Evolutionary conservation across 1,140 invertebrate species (phyloP).

Genomic region (Ceratitis capitata): DNA sequence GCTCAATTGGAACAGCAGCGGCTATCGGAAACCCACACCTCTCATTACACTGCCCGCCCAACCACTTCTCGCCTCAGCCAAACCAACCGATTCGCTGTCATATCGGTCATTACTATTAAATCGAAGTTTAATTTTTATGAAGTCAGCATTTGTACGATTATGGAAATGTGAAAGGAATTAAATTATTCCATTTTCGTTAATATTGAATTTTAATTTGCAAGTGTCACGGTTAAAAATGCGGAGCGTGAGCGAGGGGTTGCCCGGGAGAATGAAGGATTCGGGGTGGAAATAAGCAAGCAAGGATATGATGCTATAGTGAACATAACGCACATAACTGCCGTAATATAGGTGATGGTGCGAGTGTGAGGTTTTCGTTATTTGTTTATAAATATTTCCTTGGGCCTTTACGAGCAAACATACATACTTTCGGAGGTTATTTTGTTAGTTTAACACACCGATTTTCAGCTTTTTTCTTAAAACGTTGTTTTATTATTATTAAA

Average conservation of each 20-base stretch:
- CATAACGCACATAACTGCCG: too few species aligned
- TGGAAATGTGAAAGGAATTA: slow-evolving; percentile 59
- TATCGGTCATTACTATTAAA: slow-evolving; percentile 61
- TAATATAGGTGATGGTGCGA: too few species aligned
- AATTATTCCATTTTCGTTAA: slow-evolving; percentile 62
- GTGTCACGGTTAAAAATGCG: slow-evolving; percentile 43
- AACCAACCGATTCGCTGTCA: slow-evolving; percentile 41
- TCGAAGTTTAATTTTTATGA: slow-evolving; percentile 64
- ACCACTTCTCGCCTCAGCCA: not conserved
- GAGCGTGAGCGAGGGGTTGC: too few species aligned
- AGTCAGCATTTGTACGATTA: slow-evolving; percentile 58
- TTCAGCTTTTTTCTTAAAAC: too few species aligned
- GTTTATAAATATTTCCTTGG: too few species aligned
- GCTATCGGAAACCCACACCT: not conserved
- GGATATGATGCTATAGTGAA: not conserved
- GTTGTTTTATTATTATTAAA: too few species aligned
- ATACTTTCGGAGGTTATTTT: too few species aligned
- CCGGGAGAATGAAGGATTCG: not conserved
- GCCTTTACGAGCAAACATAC: too few species aligned
- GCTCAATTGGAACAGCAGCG: too few species aligned
- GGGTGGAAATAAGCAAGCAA: not conserved
- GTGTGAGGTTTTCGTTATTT: too few species aligned
- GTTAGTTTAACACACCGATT: too few species aligned
- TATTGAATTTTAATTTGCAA: slow-evolving; percentile 65
- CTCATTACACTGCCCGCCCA: too few species aligned